A percentile compares a stretch with the other conserved stretches of the same genome.
phyloP scores from a whole-genome alignment of 2,888 invertebrate genomes.

The Unio pictorum region DNA sequence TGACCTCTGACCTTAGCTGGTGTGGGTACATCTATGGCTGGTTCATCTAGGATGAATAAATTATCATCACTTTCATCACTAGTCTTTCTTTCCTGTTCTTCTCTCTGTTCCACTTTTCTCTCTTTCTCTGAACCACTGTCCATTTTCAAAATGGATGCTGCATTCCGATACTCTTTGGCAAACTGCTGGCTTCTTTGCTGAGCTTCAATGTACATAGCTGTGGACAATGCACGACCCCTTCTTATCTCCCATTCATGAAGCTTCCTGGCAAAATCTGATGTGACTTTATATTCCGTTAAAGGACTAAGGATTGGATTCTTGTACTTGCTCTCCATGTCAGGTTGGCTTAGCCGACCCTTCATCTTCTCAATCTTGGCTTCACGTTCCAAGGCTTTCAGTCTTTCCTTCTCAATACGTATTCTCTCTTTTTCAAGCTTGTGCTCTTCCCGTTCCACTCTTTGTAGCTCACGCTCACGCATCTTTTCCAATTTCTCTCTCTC shows the following conservation, averaged over 20 bases:
- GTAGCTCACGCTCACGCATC: conserved; percentile 53
- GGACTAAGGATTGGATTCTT: conserved; percentile 80
- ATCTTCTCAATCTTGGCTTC: conserved; percentile 79
- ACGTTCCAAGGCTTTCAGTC: conserved; percentile 78
- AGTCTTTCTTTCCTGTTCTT: conserved; percentile 27
- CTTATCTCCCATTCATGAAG: conserved; percentile 86
- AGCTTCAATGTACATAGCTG: conserved; percentile 51
- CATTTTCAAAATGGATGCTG: conserved; percentile 21
- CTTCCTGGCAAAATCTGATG: conserved; percentile 89
- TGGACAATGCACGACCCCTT: conserved; percentile 48
- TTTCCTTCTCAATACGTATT: conserved; percentile 76
- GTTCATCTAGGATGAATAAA: conserved; percentile 31
- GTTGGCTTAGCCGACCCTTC: conserved; percentile 75
- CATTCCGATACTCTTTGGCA: conserved; percentile 32
- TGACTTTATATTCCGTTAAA: conserved; percentile 76
- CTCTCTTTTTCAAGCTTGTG: conserved; percentile 76
- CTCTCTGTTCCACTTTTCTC: conserved; percentile 13
- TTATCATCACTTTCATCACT: conserved; percentile 35
- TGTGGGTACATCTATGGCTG: conserved; percentile 9
- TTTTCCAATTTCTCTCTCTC: conserved; percentile 53
- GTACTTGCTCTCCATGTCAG: conserved; percentile 79
- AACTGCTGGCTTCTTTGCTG: conserved; percentile 44
- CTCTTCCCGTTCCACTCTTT: conserved; percentile 56
- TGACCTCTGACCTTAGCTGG: conserved; percentile 27
- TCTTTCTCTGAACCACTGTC: conserved; percentile 18